A percentile compares a stretch with the other conserved stretches of the same genome.
These are phyloP conservation scores for Eumeta japonica DNA, from an alignment of 1,140 invertebrate genomes.

Conservation along the genomic window DNA sequence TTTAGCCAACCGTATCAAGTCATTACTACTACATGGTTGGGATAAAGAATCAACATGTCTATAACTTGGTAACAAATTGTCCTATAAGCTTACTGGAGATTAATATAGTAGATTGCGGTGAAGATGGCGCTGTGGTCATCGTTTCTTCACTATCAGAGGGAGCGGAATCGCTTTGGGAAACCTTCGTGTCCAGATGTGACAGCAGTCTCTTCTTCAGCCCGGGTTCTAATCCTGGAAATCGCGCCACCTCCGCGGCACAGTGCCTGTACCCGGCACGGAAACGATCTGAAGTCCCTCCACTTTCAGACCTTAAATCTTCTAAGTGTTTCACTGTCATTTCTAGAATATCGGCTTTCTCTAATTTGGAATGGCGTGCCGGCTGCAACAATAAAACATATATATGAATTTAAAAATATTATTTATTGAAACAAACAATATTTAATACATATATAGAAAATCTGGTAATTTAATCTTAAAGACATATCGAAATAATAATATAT, in stretches of 20 bases:
- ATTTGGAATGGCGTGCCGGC: constrained; percentile 88
- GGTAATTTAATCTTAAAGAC: too few relatives aligned
- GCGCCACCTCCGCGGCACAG: constrained; percentile 80
- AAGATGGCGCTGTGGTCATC: too few relatives aligned
- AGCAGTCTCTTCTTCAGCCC: constrained; percentile 70
- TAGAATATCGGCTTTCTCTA: constrained; percentile 95
- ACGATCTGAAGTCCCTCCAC: constrained; percentile 78
- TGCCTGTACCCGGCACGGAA: constrained; percentile 87
- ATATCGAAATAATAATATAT: too few relatives aligned
- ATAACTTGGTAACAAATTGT: too few relatives aligned
- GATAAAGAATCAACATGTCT: too few relatives aligned
- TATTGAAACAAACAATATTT: too few relatives aligned
- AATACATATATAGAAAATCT: too few relatives aligned
- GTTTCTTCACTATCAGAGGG: too few relatives aligned
- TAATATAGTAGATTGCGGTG: constrained; percentile 45
- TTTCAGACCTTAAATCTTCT: constrained; percentile 76
- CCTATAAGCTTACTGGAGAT: constrained; percentile 47
- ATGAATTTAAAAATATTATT: too few relatives aligned
- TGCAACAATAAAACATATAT: constrained; percentile 54
- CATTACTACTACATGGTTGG: too few relatives aligned
- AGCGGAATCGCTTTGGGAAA: too few relatives aligned
- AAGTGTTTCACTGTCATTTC: constrained; percentile 96
- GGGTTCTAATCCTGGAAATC: constrained; percentile 71
- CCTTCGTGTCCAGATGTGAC: constrained; percentile 66
- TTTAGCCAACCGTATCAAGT: too few relatives aligned